A percentile compares a stretch with the other conserved stretches of the same genome.
Conservation (phyloP, 1,140 invertebrate genomes). For the Eulimnadia texana region DNA sequence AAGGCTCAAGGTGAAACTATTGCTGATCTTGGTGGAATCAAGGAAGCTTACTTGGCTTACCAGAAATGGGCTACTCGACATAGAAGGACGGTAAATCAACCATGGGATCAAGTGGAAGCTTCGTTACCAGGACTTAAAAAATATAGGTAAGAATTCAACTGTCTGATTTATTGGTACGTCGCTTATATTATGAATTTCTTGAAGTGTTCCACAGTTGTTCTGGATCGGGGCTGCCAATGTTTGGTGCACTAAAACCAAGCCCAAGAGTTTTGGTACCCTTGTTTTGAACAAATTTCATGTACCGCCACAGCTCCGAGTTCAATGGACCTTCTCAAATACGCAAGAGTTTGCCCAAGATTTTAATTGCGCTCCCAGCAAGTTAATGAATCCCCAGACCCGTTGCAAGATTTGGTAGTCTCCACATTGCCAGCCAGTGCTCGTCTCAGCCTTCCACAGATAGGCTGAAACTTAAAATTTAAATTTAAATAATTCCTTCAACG, state of each 20-base stretch:
- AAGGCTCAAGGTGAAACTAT: constrained; percentile 74
- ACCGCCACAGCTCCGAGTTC: constrained; percentile 33
- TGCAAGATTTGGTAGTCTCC: constrained; percentile 25
- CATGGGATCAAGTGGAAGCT: constrained; percentile 34
- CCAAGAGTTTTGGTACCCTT: constrained; percentile 15
- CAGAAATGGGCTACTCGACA: constrained; percentile 49
- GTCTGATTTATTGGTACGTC: too few relatives aligned
- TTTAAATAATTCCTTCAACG: too few relatives aligned
- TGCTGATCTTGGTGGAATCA: constrained; percentile 80
- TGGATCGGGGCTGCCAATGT: constrained; percentile 72
- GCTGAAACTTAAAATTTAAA: too few relatives aligned
- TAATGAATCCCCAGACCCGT: constrained; percentile 24
- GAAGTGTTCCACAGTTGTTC: constrained; percentile 66
- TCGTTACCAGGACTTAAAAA: constrained; percentile 7
- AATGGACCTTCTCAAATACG: constrained; percentile 39
- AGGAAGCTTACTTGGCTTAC: constrained; percentile 72
- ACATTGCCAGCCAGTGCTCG: too few relatives aligned
- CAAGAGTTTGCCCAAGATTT: constrained; percentile 36
- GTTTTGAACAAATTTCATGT: constrained; percentile 23
- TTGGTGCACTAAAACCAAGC: constrained; percentile 26
- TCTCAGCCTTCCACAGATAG: too few relatives aligned
- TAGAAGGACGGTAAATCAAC: constrained; percentile 56
- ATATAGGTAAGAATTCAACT: constrained; percentile 14
- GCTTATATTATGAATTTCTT: too few relatives aligned
- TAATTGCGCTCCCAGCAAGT: constrained; percentile 29